Base-by-base conservation (phyloP, 1,140 invertebrate species). In the Pogonognathellus flavescens region DNA sequence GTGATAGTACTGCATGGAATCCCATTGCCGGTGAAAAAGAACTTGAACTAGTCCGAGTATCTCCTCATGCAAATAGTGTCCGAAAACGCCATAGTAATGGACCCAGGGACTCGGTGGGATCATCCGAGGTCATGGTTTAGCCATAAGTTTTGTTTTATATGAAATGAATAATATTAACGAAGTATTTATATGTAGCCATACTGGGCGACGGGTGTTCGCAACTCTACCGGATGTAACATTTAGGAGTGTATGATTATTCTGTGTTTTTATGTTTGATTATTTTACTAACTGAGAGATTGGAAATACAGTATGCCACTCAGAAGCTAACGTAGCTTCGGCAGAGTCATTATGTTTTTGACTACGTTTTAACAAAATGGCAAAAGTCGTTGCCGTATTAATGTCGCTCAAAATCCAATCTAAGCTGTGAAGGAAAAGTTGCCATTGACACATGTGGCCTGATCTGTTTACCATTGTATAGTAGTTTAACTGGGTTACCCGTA, bases 91-190 rank as follows among this genome's bases (percentile, higher is more conserved):
- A 88, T 50, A 80, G 60, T 7, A 84, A 85, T 80, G 83, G 86
- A 13, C 82, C 76, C 62, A 53, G 41, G 57, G 76, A 82, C 18
- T 53, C 49, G 9, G 82, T 80, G 14, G 55, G 62, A 11, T 82
- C 83, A 22, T 59, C 57, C 41, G 88, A 88, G 83, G 88, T 87
- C 60, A 88, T 88, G 88, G 88, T 88, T 52, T 88, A 82, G 86
- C 25, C 49, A 50, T 76, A 49, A 49, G 41, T 49, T 76, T n/a
- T 14, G 14, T 76, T 76, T 11, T 76, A n/a, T n/a, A 50, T 11
- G 16, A 49, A 10, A 13, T 41, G 6, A 57, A 31, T 50, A 76
- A 57, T 14, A 57, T 57, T 2, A 57, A 14, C 53, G 2, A 57
- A n/a, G 41, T 25, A 13, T 66, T 14, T 66, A 66, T 41, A 41